Base-by-base conservation (phyloP, 2,113 vertebrate species). In the Myrmophylax atrothorax region DNA sequence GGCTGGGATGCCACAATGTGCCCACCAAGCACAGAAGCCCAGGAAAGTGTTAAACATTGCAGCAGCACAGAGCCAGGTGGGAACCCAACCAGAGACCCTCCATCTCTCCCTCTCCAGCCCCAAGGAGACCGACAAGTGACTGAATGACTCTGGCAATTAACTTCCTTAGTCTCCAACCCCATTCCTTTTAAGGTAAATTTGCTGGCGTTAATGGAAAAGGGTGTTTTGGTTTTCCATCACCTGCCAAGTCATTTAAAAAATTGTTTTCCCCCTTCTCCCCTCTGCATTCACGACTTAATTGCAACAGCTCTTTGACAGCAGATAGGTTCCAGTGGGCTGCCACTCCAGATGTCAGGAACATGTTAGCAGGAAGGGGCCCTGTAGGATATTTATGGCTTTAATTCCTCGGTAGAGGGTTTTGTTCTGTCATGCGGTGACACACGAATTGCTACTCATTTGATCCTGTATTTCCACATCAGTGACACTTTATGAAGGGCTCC, bases 321-420 rank as follows among this genome's bases (percentile, higher is more conserved):
- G 94, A 89, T 92, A 60, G 85, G 94, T 97, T 97, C 95, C 93
- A 68, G 47, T 25, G 96, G 96, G 96, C 97, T 97, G 95, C 96
- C 95, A 75, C 96, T 98, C 97, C 97, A 97, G 97, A 98, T 98
- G 98, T 98, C 97, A 92, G 94, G 94, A 96, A 53, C 95, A 81
- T 50, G 91, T 94, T 96, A 92, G 49, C 96, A 96, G 87, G 93
- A 96, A 97, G 94, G 87, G 92, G 87, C 93, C 94, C 97, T 77
- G 78, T 87, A 92, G 89, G 96, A 97, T 97, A 97, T 97, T 98
- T 98, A 97, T 93, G 96, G 95, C 96, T 98, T 97, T 97, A 97
- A 97, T 97, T 98, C 97, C 96, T 97, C 93, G 46, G 93, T 89
- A 97, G 96, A 97, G 96, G 94, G 94, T 97, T 98, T 96, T 96